Evolutionary conservation across 2,888 invertebrate species (phyloP).

Genomic region (Malachius bipustulatus): DNA sequence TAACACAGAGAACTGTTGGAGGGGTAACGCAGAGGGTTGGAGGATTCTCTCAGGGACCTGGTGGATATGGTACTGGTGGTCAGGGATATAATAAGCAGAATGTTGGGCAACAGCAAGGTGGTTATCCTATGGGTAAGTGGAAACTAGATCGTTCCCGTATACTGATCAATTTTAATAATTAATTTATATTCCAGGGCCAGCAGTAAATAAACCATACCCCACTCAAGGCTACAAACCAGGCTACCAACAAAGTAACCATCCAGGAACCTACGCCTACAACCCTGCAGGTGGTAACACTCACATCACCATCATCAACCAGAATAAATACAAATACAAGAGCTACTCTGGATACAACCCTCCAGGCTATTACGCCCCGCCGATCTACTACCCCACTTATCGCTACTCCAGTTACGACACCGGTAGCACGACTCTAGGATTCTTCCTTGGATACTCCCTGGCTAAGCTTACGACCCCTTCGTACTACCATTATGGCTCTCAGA

Average conservation of each 20-base stretch:
- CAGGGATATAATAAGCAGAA: too few species aligned
- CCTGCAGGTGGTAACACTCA: neutral
- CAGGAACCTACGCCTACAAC: conserved; percentile 12
- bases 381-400: conserved; percentile 21
- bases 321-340: too few species aligned
- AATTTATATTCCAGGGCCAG: too few species aligned
- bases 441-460: conserved; percentile 27
- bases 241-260: conserved; percentile 8
- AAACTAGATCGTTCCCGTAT: too few species aligned
- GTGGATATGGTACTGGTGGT: too few species aligned
- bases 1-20: too few species aligned
- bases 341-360: neutral
- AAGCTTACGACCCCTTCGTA: conserved; percentile 27
- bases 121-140: too few species aligned
- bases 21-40: too few species aligned
- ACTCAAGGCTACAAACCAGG: conserved; percentile 3
- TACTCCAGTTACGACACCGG: conserved; percentile 24
- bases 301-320: conserved; percentile 22
- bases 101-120: too few species aligned
- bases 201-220: too few species aligned
- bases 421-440: conserved; percentile 28
- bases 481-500: conserved; percentile 16
- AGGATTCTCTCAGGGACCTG: too few species aligned
- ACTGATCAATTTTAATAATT: too few species aligned
- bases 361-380: conserved; percentile 20